Base-by-base conservation (phyloP, 2,797 vertebrate species). In the Acipenser oxyrinchus region DNA sequence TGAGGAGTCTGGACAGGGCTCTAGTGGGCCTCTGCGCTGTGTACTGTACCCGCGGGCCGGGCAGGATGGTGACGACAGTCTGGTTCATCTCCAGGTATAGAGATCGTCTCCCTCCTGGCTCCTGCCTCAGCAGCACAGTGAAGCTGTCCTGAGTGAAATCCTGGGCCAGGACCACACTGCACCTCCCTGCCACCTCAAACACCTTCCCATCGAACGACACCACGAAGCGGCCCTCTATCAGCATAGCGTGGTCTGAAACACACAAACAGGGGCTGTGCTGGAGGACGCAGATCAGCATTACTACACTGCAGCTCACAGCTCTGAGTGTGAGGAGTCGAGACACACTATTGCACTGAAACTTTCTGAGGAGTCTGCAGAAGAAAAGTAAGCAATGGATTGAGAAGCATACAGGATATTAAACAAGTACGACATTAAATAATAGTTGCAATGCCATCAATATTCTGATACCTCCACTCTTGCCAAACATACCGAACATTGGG, bases 201-300 rank as follows among this genome's bases (percentile, higher is more conserved):
- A 93, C 76, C 68, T 69, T 85, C 6, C 92, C 90, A 2, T 93
- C 92, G 57, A 93, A 95, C 0, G 92, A 92, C 74, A 93, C 83
- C 6, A 89, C 49, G 55, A 90, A 90, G 78, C 88, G 87, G 71
- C 81, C 81, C 0, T 88, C 84, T 0, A 93, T 88, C 76, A 95
- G 63, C 71, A 94, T 51, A 7, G 92, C 89, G 58, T 90, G 88
- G 77, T 94, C 94, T 95, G 63, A 60, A 5, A 10, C 51, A 6
- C 52, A 62, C 58, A 69, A 49, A 63, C 3, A 55, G 15, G 12
- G 48, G 13, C 49, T 51, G 15, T 50, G 6, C 5, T 11, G 15
- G 49, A 60, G 15, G 49, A 18, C 0, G 7, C 58, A 10, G 18
- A 8, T 12, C 63, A 64, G 6, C 50, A 12, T 8, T 13, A 15